phyloP scores from a whole-genome alignment of 2,797 vertebrate genomes.

The Enteromius anoplus region DNA sequence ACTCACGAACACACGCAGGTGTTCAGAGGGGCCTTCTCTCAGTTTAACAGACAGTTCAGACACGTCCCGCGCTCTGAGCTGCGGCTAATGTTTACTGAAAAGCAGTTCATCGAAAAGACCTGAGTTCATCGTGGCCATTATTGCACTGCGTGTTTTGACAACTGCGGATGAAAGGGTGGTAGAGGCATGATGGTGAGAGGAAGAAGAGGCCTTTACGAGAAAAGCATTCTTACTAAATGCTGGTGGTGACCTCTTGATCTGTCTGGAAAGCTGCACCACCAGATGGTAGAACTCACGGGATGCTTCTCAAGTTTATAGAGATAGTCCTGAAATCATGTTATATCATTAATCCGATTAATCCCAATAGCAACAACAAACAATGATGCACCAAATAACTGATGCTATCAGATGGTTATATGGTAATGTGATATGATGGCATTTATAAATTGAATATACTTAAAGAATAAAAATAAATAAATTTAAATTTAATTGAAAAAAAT shows the following conservation, averaged over 20 bases:
- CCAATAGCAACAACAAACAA: not conserved
- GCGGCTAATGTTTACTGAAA: conserved; percentile 57
- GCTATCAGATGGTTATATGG: not conserved
- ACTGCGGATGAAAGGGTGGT: conserved; percentile 51
- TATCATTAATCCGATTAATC: conserved; percentile 2
- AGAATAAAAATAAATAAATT: not conserved
- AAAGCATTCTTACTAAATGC: conserved; percentile 52
- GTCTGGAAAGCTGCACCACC: conserved; percentile 18
- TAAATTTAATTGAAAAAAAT: no score
- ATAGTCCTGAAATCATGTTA: conserved; percentile 10
- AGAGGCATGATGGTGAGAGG: conserved; percentile 41
- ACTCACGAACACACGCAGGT: conserved; percentile 45
- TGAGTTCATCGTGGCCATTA: conserved; percentile 47
- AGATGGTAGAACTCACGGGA: conserved; percentile 50
- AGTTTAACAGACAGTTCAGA: conserved; percentile 49
- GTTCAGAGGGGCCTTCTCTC: conserved; percentile 42
- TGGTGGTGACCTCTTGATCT: conserved; percentile 53
- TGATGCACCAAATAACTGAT: not conserved
- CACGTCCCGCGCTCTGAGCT: conserved; percentile 41
- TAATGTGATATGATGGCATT: not conserved
- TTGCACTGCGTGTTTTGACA: conserved; percentile 57
- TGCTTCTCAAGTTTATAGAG: not conserved
- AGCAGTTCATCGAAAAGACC: conserved; percentile 43
- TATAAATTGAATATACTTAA: not conserved
- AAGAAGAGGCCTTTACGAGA: conserved; percentile 29